Evolutionary conservation across 1,140 invertebrate genomes (phyloP).

Genomic region (Sminthurides bifidus): DNA sequence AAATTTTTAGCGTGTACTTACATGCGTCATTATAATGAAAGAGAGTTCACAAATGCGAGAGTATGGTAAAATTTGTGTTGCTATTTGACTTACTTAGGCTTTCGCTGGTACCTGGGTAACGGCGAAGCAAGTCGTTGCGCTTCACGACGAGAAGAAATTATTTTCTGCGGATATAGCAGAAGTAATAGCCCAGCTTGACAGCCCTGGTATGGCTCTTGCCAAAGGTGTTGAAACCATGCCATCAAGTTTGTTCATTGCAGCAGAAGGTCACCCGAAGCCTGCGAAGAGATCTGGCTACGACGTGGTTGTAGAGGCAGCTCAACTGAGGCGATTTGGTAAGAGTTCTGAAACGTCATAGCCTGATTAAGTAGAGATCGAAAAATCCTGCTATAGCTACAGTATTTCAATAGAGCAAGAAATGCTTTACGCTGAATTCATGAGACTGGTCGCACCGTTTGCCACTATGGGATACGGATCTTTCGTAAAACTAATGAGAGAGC

Average conservation of each 20-base stretch:
- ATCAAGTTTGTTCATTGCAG: conserved; percentile 5
- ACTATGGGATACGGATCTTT: conserved; percentile 36
- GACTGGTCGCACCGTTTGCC: conserved; percentile 34
- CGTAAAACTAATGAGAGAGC: conserved; percentile 34
- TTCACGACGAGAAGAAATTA: conserved; percentile 8
- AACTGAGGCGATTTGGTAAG: conserved; percentile 30
- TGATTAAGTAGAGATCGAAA: no score
- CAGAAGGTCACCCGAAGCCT: conserved; percentile 3
- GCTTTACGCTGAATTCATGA: conserved; percentile 37
- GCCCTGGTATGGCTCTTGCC: conserved; percentile 1
- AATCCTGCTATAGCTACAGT: conserved; percentile 20
- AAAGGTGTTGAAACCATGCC: conserved; percentile 12
- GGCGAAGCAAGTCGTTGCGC: not conserved
- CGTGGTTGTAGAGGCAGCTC: conserved; percentile 36
- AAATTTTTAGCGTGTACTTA: no score
- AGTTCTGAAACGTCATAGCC: conserved; percentile 2
- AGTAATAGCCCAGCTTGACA: conserved; percentile 5
- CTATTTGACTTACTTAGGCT: conserved; percentile 5
- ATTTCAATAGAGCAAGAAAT: conserved; percentile 37
- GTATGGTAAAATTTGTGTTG: no score
- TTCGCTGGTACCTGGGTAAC: conserved; percentile 18
- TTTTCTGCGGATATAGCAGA: conserved; percentile 20
- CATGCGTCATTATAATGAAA: no score
- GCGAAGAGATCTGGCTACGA: conserved; percentile 29
- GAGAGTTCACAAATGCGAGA: no score